A percentile compares a stretch with the other conserved stretches of the same genome.
phyloP scores from a whole-genome alignment of 2,888 invertebrate genomes.

The Drosophila glabriapex region DNA sequence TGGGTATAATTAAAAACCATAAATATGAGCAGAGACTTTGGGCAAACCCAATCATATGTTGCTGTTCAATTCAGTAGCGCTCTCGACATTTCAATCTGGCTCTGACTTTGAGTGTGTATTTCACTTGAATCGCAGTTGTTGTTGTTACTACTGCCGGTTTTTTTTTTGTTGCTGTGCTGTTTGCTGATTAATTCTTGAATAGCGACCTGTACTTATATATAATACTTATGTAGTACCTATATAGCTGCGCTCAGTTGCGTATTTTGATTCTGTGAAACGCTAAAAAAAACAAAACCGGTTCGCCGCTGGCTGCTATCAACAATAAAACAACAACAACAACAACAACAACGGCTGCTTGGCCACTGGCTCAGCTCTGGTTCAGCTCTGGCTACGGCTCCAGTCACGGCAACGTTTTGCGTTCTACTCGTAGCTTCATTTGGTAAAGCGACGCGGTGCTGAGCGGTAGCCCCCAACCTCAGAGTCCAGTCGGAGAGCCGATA shows the following conservation, averaged over 20 bases:
- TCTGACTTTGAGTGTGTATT: constrained; percentile 31
- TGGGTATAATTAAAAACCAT: not conserved
- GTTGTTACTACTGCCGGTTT: constrained; percentile 21
- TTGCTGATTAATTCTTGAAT: constrained; percentile 21
- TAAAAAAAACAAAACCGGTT: constrained; percentile 47
- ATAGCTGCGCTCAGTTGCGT: constrained; percentile 35
- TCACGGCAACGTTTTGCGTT: constrained; percentile 29
- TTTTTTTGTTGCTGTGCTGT: constrained; percentile 8
- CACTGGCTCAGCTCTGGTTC: constrained; percentile 20
- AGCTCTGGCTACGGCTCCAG: constrained; percentile 2
- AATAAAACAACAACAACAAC: constrained; percentile 12
- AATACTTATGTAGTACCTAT: constrained; percentile 10
- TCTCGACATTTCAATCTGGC: constrained; percentile 3
- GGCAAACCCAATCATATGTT: not conserved
- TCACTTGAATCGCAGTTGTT: constrained; percentile 38
- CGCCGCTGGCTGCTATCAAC: constrained; percentile 31
- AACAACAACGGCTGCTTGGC: constrained; percentile 12
- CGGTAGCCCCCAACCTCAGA: constrained; percentile 43
- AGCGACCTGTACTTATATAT: constrained; percentile 1
- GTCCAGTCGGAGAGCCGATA: not conserved
- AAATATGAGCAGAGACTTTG: constrained; percentile 1
- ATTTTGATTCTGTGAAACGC: constrained; percentile 42
- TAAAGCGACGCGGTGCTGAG: constrained; percentile 59
- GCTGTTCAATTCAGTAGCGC: not conserved
- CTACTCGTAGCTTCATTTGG: constrained; percentile 69